Percentiles rank a stretch among this genome's conserved stretches.
Conservation (phyloP, 2,888 invertebrate species). For the Tethea ocularis region DNA sequence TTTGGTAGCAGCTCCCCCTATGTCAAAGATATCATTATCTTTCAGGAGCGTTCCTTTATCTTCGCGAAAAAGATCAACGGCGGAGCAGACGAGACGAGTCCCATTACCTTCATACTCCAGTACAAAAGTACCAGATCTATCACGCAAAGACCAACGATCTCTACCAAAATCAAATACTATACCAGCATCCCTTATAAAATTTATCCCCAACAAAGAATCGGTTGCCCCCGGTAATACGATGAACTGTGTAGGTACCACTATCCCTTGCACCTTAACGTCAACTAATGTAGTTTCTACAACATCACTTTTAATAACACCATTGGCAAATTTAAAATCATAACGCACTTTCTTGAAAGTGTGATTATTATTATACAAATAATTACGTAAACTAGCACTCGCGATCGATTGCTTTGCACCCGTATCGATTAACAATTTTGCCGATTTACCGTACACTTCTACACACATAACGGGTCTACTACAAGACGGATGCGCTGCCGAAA, state of each 20-base stretch:
- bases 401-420: constrained; percentile 12
- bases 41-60: background rate
- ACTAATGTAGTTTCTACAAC: constrained; percentile 8
- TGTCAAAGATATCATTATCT: constrained; percentile 11
- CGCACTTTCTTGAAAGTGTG: background rate
- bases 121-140: no score
- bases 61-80: background rate
- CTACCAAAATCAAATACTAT: constrained; percentile 14
- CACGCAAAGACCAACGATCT: background rate
- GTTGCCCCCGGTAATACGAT: constrained; percentile 13
- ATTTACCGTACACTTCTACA: background rate
- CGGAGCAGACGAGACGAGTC: background rate
- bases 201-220: constrained; percentile 15
- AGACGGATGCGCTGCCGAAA: background rate
- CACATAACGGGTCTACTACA: background rate
- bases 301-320: constrained; percentile 6
- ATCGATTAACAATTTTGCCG: background rate
- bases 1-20: constrained; percentile 9
- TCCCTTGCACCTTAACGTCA: background rate
- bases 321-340: background rate
- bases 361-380: constrained; percentile 1
- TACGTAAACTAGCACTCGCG: constrained; percentile 11
- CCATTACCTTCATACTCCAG: background rate
- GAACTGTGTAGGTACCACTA: constrained; percentile 5
- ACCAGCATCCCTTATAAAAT: constrained; percentile 14